Evolutionary conservation across 2,113 vertebrate species (phyloP).

Genomic region (Progne subis): DNA sequence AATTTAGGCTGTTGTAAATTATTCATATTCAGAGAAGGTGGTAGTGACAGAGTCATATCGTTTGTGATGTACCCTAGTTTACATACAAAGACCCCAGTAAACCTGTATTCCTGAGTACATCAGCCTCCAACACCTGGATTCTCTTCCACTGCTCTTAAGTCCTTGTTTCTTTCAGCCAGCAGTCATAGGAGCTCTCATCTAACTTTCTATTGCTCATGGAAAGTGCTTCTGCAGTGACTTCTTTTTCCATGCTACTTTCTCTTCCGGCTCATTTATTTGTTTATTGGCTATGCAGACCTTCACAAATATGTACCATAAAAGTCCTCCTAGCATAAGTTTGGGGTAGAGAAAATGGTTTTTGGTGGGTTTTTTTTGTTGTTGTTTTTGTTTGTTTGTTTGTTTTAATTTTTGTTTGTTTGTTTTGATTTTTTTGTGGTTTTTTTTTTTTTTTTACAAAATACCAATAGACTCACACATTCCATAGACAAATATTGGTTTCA

Average conservation of each 20-base stretch:
- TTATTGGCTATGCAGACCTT: background rate
- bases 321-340: background rate
- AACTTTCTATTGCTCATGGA: background rate
- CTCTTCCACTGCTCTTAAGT: background rate
- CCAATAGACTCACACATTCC: background rate
- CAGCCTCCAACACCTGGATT: background rate
- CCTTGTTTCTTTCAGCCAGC: background rate
- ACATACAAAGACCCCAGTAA: background rate
- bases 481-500: background rate
- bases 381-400: background rate
- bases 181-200: background rate
- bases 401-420: no score
- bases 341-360: background rate
- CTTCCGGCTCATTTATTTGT: background rate
- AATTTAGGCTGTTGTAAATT: background rate
- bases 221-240: background rate
- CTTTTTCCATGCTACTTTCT: background rate
- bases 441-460: background rate
- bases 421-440: background rate
- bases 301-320: background rate
- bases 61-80: background rate
- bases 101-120: background rate
- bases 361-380: background rate
- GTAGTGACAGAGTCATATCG: background rate
- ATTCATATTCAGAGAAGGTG: background rate